These are phyloP conservation scores for Anabas testudineus DNA, from an alignment of 2,797 vertebrate genomes.

Conservation along the genomic window DNA sequence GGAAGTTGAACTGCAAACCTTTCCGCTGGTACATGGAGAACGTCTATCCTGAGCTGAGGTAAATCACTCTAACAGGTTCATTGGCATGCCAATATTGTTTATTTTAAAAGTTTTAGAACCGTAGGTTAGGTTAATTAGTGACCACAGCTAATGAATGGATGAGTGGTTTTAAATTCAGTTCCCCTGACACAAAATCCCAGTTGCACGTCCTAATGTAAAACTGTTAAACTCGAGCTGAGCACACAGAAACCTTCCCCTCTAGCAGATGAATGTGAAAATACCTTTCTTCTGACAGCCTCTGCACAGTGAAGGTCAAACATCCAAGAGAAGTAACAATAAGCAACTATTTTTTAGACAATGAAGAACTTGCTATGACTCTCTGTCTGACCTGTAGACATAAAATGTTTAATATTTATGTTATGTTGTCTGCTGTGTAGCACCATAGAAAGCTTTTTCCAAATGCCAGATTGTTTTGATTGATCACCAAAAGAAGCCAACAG, in stretches of 20 bases:
- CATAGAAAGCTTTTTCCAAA: background rate
- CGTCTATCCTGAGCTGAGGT: conserved; percentile 97
- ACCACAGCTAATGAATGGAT: no score
- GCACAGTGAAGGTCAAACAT: no score
- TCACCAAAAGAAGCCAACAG: background rate
- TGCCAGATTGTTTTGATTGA: conserved; percentile 8
- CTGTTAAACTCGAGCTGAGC: background rate
- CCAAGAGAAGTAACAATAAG: no score
- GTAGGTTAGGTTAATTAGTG: no score
- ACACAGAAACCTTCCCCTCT: no score
- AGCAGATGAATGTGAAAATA: background rate
- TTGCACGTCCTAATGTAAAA: background rate
- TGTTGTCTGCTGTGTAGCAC: background rate
- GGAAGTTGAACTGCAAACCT: conserved; percentile 95
- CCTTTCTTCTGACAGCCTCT: no score
- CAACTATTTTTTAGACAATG: no score
- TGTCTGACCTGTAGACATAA: background rate
- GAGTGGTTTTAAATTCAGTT: no score
- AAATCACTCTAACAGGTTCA: conserved; percentile 56
- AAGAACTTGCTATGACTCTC: background rate
- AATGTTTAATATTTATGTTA: background rate
- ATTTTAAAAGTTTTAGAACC: no score
- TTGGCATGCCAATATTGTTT: no score
- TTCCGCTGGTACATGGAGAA: conserved; percentile 99
- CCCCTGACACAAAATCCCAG: background rate